Conservation (phyloP, 2,113 vertebrate species). For the Heptranchias perlo region DNA sequence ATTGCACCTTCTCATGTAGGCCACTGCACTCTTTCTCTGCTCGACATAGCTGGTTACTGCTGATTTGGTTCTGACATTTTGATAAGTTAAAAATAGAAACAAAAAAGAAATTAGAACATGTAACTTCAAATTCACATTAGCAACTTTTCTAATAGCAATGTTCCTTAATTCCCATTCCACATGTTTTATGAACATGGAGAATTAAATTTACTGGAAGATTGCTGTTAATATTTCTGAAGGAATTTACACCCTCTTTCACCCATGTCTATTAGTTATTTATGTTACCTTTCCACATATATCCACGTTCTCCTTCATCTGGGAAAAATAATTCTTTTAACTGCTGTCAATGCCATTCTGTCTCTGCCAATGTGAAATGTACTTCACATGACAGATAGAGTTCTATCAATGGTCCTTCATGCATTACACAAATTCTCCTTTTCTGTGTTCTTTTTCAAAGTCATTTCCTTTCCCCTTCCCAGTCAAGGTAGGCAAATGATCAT, state of each 20-base stretch:
- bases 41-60: constrained; percentile 82
- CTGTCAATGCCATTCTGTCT: neutral
- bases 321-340: neutral
- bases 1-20: constrained; percentile 71
- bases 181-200: constrained; percentile 1
- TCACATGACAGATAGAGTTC: neutral
- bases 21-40: constrained; percentile 73
- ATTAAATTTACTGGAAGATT: neutral
- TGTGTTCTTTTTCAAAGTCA: neutral
- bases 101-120: constrained; percentile 22
- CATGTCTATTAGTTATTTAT: neutral
- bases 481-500: neutral
- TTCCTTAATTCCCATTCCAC: neutral
- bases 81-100: constrained; percentile 38
- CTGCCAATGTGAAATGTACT: neutral
- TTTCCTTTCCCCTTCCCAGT: neutral
- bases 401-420: neutral
- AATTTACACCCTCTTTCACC: neutral
- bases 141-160: neutral
- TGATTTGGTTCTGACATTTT: constrained; percentile 82
- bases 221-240: neutral
- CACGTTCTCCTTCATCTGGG: neutral
- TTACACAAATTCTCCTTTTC: too few relatives aligned
- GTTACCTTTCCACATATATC: neutral
- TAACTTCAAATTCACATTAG: neutral